Evolutionary conservation across 1,140 invertebrate genomes (phyloP), one percentile per base, ranked within the genome.

Genomic region (Drosophila insularis): DNA sequence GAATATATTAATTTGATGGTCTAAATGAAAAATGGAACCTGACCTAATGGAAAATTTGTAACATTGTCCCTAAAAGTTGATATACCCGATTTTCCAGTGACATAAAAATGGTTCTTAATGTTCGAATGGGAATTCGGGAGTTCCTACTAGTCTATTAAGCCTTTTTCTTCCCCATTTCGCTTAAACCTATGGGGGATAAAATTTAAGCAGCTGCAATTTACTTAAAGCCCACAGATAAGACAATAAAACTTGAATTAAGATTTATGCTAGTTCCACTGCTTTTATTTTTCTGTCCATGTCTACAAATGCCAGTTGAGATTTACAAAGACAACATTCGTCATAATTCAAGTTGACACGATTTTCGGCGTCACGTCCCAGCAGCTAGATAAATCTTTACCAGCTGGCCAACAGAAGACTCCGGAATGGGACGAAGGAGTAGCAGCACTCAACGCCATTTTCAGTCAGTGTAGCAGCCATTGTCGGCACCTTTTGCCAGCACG

Each of bases 311-410:
- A 74, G 32, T 40, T 61, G 46, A 71, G 67, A 71, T 77, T 76
- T 79, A 71, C 79, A 53, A 65, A 68, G 60, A 61, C 64, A 37
- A 74, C 80, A 86, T 87, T 76, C 71, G 67, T 86, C 82, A 86
- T 82, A 86, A 82, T 80, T 87, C 79, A 71, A 74, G 79, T 71
- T 87, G 82, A 86, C 82, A 86, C 84, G 84, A 87, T 87, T 87
- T 62, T 69, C 71, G 78, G 43, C 67, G 77, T 81, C 82, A 86
- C 82, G 82, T 86, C 81, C 63, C 68, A 53, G 54, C 32, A 74
- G 70, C 82, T 87, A 71, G 84, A 86, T 87, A 86, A 82, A 86
- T 86, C 82, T 81, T 72, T 63, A 39, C 58, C 64, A 50, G 37
- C 64, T 21, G 32, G 53, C 62, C 68, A 68, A 32, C 63, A 50